Conservation (phyloP, 2,888 invertebrate species). For the Melanotus villosus region DNA sequence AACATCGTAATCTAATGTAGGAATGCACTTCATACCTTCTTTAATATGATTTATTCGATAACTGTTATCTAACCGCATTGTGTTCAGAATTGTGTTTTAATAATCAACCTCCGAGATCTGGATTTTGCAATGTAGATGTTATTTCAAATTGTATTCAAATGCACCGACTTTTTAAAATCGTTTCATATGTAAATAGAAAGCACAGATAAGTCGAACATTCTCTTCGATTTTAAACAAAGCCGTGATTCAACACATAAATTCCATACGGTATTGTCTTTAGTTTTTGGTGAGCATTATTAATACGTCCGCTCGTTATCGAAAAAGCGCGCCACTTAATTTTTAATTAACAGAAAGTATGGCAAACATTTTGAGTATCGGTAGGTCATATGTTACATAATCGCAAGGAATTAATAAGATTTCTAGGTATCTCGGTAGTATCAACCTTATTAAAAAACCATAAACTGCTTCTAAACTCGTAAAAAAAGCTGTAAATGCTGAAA, state of each 20-base stretch:
- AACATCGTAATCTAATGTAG: constrained; percentile 12
- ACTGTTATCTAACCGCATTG: constrained; percentile 34
- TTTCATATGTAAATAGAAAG: constrained; percentile 34
- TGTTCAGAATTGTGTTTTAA: constrained; percentile 29
- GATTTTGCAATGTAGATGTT: constrained; percentile 47
- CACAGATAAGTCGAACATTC: constrained; percentile 12
- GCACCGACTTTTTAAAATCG: constrained; percentile 23
- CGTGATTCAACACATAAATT: background rate
- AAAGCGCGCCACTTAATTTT: too few relatives aligned
- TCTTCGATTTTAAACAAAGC: constrained; percentile 12
- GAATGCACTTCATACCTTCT: constrained; percentile 22
- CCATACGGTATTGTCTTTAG: background rate
- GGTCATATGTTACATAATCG: background rate
- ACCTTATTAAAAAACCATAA: constrained; percentile 19
- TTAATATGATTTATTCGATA: constrained; percentile 31
- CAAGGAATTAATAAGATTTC: background rate
- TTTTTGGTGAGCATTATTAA: background rate
- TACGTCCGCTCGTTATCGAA: too few relatives aligned
- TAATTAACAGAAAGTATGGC: too few relatives aligned
- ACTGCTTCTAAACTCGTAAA: constrained; percentile 18
- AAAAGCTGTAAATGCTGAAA: constrained; percentile 7
- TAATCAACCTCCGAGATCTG: constrained; percentile 32
- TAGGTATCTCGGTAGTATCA: constrained; percentile 2
- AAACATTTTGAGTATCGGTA: too few relatives aligned
- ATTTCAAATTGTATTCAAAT: constrained; percentile 47